Evolutionary conservation across 2,113 vertebrate species (phyloP).

Genomic region (Cyanoramphus novaezelandiae): DNA sequence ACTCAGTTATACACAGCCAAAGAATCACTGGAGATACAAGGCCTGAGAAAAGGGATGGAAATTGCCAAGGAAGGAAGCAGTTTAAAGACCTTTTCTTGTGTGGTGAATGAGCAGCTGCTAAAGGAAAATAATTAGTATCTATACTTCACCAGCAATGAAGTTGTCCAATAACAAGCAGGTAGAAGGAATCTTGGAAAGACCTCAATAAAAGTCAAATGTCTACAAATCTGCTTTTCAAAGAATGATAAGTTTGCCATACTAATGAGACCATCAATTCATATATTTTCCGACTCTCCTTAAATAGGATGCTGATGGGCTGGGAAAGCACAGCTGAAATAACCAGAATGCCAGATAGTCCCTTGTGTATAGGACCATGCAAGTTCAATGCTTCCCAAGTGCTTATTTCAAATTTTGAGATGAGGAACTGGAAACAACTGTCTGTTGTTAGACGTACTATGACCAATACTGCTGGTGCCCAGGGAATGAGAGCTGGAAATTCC

Average conservation of each 20-base stretch:
- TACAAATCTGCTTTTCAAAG: background rate
- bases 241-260: background rate
- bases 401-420: background rate
- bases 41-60: conserved; percentile 9
- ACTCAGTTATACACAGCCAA: conserved; percentile 22
- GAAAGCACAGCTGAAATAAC: conserved; percentile 16
- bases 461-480: background rate
- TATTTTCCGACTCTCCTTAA: background rate
- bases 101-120: conserved; percentile 27
- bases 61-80: conserved; percentile 45
- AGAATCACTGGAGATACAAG: conserved; percentile 28
- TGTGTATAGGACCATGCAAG: background rate
- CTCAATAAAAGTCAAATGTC: background rate
- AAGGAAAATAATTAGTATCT: conserved; percentile 48
- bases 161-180: conserved; percentile 16
- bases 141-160: background rate
- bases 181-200: conserved; percentile 33
- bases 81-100: conserved; percentile 27
- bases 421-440: background rate
- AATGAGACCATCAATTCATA: background rate
- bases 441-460: background rate
- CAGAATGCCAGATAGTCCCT: background rate
- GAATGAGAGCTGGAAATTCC: background rate
- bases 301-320: background rate
- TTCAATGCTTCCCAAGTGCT: background rate